These are phyloP conservation scores for Deroplatys truncata DNA, from an alignment of 2,888 invertebrate genomes.

Conservation along the genomic window DNA sequence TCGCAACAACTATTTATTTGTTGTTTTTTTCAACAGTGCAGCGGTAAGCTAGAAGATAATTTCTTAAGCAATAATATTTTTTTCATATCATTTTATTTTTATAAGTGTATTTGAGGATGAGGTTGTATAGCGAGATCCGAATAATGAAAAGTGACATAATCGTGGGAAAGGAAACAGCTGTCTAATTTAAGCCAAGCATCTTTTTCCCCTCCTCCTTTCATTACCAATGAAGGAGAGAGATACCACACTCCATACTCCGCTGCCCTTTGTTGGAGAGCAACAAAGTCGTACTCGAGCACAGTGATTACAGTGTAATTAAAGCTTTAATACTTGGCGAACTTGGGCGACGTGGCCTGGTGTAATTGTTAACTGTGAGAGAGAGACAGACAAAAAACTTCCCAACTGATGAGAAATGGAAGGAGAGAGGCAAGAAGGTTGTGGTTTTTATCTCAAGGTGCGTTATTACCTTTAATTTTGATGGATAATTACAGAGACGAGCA, in stretches of 20 bases:
- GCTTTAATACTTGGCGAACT: constrained; percentile 25
- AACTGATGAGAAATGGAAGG: neutral
- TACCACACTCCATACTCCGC: neutral
- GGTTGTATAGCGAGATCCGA: neutral
- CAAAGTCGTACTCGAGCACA: neutral
- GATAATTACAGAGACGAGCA: constrained; percentile 25
- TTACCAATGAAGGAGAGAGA: neutral
- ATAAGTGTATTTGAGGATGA: neutral
- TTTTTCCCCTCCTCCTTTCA: neutral
- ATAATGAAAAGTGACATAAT: neutral
- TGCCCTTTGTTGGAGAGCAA: neutral
- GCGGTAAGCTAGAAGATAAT: neutral
- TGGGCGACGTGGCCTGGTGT: constrained; percentile 13
- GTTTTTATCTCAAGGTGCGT: constrained; percentile 22
- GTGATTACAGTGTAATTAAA: constrained; percentile 29
- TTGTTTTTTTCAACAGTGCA: neutral
- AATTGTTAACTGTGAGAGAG: constrained; percentile 25
- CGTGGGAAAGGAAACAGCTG: neutral
- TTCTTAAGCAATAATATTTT: neutral
- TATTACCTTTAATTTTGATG: constrained; percentile 30
- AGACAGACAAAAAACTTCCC: neutral
- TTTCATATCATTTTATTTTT: neutral
- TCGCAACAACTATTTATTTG: too few relatives aligned
- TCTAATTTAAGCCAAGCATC: neutral
- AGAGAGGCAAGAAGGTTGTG: constrained; percentile 15